Evolutionary conservation across 2,888 invertebrate genomes (phyloP).

Genomic region (Rhyacophila evoluta): DNA sequence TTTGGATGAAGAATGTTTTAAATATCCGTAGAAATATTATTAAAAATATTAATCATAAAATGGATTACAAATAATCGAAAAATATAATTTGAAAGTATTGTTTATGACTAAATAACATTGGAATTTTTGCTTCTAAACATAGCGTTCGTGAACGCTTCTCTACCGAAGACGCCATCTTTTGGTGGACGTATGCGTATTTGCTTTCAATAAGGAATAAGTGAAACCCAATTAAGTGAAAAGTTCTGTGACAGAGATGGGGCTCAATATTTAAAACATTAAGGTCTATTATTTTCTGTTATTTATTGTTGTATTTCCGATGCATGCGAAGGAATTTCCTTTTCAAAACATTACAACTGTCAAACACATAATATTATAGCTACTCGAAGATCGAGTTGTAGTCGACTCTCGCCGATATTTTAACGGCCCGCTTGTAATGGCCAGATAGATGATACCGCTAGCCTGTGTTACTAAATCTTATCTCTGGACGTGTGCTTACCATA

Average conservation of each 20-base stretch:
- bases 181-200: constrained; percentile 46
- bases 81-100: background rate
- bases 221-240: constrained; percentile 37
- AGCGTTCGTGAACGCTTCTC: constrained; percentile 39
- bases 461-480: background rate
- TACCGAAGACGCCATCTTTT: constrained; percentile 49
- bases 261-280: constrained; percentile 33
- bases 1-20: background rate
- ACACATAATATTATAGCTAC: background rate
- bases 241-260: constrained; percentile 39
- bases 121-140: background rate
- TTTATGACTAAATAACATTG: background rate
- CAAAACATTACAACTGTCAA: background rate
- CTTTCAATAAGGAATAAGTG: constrained; percentile 27
- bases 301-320: constrained; percentile 17
- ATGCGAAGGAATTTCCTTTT: background rate
- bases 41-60: background rate
- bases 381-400: background rate
- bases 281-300: constrained; percentile 43
- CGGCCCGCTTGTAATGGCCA: background rate
- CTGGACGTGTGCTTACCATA: background rate
- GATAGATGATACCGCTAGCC: background rate
- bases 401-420: background rate
- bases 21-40: background rate
- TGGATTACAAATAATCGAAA: background rate